Conservation (phyloP, 1,140 invertebrate genomes). For the Pseudomyrmex sp. region DNA sequence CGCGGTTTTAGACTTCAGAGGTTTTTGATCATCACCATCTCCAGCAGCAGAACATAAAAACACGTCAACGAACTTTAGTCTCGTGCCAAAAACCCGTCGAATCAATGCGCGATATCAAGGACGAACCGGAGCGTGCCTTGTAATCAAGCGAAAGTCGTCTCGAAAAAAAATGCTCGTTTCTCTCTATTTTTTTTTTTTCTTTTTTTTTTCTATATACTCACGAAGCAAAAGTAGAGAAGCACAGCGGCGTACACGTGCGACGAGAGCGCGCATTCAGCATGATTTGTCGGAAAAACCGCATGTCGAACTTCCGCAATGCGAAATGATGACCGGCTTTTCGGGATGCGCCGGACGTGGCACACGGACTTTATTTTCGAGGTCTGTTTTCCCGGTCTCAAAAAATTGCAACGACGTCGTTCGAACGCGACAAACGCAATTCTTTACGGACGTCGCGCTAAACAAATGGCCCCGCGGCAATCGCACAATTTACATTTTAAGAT, state of each 20-base stretch:
- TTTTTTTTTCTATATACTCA: background rate
- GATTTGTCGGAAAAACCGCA: constrained; percentile 23
- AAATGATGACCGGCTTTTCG: background rate
- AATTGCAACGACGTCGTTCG: background rate
- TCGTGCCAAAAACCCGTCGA: constrained; percentile 21
- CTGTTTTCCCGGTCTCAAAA: background rate
- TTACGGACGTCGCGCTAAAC: constrained; percentile 1
- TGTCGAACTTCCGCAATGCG: constrained; percentile 12
- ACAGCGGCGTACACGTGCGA: background rate
- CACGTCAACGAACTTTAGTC: background rate
- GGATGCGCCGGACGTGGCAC: background rate
- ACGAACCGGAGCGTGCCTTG: constrained; percentile 27
- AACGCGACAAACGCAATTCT: background rate
- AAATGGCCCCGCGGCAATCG: background rate
- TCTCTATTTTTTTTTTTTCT: background rate
- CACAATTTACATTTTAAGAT: constrained; percentile 37
- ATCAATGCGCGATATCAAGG: constrained; percentile 18
- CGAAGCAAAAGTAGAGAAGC: background rate
- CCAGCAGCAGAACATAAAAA: background rate
- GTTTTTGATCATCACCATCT: background rate
- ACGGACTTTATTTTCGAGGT: constrained; percentile 6
- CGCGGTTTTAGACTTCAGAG: background rate
- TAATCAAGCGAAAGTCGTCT: constrained; percentile 42
- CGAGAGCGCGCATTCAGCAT: constrained; percentile 13
- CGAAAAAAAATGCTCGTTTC: constrained; percentile 7